Evolutionary conservation across 2,113 vertebrate genomes (phyloP), one percentile per base, ranked within the genome.

Genomic region (Gymnobelideus leadbeateri): DNA sequence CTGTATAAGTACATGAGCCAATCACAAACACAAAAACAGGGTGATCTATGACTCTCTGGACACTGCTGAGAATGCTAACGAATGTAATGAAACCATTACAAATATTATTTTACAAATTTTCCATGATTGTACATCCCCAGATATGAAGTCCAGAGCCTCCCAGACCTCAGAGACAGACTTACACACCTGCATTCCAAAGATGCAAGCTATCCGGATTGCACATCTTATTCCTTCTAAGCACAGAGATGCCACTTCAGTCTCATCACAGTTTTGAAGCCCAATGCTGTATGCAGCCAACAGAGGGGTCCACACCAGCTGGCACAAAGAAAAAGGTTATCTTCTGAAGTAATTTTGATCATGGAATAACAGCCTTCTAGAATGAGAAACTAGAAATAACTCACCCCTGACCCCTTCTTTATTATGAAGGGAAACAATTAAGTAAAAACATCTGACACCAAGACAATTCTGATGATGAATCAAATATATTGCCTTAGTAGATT

Each of bases 181-280:
- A 96, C 99, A 92, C 95, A 99, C 99, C 99, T 99, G 99, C 99
- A 99, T 99, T 98, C 97, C 99, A 97, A 99, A 99, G 98, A 99
- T 99, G 96, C 99, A 99, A 92, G 99, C 99, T 7, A 99, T 99
- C 97, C 99, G 98, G 96, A 99, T 98, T 21, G 99, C 99, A 97
- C 99, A 99, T 37, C 99, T 99, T 61, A 99, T 99, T 93, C 99
- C 99, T 98, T 99, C 99, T 98, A 99, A 97, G 96, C 99, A 99
- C 96, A 99, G 98, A 0, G 99, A 99, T 0, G 99, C 99, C 91
- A 99, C 99, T 55, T 99, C 99, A 0, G 99, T 99, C 98, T 99
- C 99, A 0, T 99, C 99, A 61, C 99, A 99, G 98, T 99, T 99
- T 98, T 99, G 99, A 93, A 99, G 98, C 1, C 99, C 99, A 21